phyloP scores from a whole-genome alignment of 2,113 vertebrate species.

The Ammodytes dubius region DNA sequence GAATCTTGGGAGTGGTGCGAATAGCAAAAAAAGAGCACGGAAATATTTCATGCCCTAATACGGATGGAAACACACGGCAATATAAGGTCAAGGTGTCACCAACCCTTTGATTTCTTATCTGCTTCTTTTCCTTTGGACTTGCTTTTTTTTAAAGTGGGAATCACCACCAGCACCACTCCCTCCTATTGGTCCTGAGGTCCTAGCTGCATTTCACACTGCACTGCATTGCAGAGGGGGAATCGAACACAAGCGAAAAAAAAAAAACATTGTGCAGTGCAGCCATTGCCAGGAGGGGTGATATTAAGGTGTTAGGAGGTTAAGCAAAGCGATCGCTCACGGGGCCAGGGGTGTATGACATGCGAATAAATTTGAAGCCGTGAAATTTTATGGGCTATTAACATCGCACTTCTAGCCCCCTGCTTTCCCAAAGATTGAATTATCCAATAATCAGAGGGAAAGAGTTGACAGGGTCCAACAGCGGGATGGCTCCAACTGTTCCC shows the following conservation, averaged over 20 bases:
- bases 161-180: constrained; percentile 19
- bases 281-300: constrained; percentile 11
- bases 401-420: constrained; percentile 65
- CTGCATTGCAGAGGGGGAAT: constrained; percentile 30
- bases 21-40: constrained; percentile 30
- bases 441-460: constrained; percentile 76
- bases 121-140: constrained; percentile 55
- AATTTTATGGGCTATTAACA: constrained; percentile 78
- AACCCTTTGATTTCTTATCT: constrained; percentile 58
- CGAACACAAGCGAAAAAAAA: constrained; percentile 26
- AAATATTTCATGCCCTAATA: constrained; percentile 58
- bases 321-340: constrained; percentile 49
- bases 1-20: constrained; percentile 60
- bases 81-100: constrained; percentile 28
- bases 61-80: constrained; percentile 43
- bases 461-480: constrained; percentile 72
- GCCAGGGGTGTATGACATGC: constrained; percentile 54
- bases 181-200: constrained; percentile 55
- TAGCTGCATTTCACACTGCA: constrained; percentile 50
- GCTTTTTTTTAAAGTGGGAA: constrained; percentile 48
- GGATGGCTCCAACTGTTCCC: constrained; percentile 77
- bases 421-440: constrained; percentile 75
- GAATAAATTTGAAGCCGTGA: constrained; percentile 72
- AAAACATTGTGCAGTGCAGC: constrained; percentile 14
- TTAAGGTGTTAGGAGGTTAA: constrained; percentile 55